These are phyloP conservation scores for Drosophila testacea DNA, from an alignment of 2,888 invertebrate species.

Conservation along the genomic window DNA sequence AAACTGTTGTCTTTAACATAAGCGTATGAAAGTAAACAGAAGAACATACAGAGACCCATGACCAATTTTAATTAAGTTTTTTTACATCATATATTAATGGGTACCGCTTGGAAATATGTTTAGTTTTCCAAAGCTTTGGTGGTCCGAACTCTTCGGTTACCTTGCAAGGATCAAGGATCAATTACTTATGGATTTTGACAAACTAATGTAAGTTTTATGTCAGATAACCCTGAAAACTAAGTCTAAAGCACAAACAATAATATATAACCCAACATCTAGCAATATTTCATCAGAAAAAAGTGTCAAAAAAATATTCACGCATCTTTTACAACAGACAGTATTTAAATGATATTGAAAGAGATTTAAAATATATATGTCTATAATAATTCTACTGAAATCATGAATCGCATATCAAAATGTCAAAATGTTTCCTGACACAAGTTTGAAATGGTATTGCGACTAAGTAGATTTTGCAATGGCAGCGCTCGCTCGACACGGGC, in stretches of 20 bases:
- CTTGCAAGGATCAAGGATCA: no score
- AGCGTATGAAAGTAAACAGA: no score
- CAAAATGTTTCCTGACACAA: constrained; percentile 61
- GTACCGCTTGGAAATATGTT: not conserved
- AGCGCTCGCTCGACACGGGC: constrained; percentile 23
- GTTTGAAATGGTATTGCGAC: constrained; percentile 55
- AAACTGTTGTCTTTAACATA: no score
- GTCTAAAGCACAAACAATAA: no score
- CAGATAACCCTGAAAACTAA: no score
- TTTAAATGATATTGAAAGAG: not conserved
- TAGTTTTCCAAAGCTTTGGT: no score
- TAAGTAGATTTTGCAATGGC: constrained; percentile 42
- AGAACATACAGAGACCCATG: no score
- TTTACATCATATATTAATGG: not conserved
- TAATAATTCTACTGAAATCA: not conserved
- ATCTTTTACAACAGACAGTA: not conserved
- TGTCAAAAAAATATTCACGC: not conserved
- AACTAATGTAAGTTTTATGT: no score
- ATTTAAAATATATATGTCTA: not conserved
- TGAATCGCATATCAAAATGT: constrained; percentile 37
- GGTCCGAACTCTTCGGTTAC: no score
- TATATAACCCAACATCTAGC: no score
- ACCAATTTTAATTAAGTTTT: not conserved
- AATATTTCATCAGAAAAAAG: not conserved
- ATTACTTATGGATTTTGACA: no score